Evolutionary conservation across 1,140 invertebrate species (phyloP), one percentile per base, ranked within the genome.

Genomic region (Anastrepha ludens): DNA sequence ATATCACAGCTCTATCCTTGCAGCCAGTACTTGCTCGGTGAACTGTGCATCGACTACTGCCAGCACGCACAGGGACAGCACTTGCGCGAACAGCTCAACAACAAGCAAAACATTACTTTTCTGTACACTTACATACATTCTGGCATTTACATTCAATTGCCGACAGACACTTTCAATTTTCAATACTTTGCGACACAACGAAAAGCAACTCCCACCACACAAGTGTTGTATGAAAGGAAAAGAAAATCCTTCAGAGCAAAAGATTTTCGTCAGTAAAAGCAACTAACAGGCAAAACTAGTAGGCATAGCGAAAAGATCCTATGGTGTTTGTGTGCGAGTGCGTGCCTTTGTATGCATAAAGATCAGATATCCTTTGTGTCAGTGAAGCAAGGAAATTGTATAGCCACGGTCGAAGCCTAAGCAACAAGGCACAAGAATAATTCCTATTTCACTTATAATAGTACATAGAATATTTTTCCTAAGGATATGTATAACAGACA

Each of bases 321-420:
- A 17, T 44, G 11, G 0, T 47, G 8, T 44, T 3, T 55, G 7
- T 9, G 50, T 81, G 74, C 55, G 20, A 29, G 74, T 29, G 8
- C 11, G 9, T 39, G 9, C 39, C 60, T 62, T 29, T 29, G 29
- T 29, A 29, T 39, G 41, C 17, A 78, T 47, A 81, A 81, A 81
- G 74, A 81, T 81, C 50, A 81, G 74, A 81, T 81, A 81, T 81
- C 74, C 74, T 81, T 81, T 81, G 47, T 81, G 74, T 5, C 7
- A 81, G 47, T 55, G n/a, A 29, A 81, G 74, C 74, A 47, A 81
- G 47, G n/a, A 81, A 81, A 81, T 81, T 55, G 7, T 58, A 81
- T 81, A 81, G 74, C 44, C 55, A 81, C 74, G 47, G 6, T 50
- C 0, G 17, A 81, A 50, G 8, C 74, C 15, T 81, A 81, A 81